These are phyloP conservation scores for Cottus gobio DNA, from an alignment of 2,113 vertebrate genomes.

Conservation along the genomic window DNA sequence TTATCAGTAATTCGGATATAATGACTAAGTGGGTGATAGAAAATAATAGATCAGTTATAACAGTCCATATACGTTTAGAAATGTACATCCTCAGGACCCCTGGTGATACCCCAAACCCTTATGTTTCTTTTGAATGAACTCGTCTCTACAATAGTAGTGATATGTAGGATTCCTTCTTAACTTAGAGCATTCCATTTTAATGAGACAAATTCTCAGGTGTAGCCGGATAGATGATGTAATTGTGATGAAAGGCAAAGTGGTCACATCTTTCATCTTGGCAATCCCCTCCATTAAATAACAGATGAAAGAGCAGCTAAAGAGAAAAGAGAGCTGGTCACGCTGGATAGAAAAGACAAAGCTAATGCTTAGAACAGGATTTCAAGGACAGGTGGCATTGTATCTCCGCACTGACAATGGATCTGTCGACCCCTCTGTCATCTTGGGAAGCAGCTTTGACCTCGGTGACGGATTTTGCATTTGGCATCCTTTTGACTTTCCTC, in stretches of 20 bases:
- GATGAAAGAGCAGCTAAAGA: conserved; percentile 75
- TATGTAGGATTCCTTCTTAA: conserved; percentile 8
- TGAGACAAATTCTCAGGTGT: conserved; percentile 59
- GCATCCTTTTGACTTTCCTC: conserved; percentile 77
- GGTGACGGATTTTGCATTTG: conserved; percentile 69
- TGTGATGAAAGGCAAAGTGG: conserved; percentile 68
- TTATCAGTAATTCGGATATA: too few relatives aligned
- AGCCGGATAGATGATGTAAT: conserved; percentile 69
- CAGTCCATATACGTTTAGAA: too few relatives aligned
- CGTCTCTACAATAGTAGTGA: neutral
- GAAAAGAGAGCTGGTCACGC: conserved; percentile 64
- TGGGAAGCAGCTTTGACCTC: conserved; percentile 70
- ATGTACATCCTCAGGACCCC: too few relatives aligned
- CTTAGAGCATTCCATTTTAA: conserved; percentile 42
- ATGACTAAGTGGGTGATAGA: too few relatives aligned
- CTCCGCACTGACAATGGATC: conserved; percentile 51
- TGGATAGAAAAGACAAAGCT: conserved; percentile 70
- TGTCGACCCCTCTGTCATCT: conserved; percentile 73
- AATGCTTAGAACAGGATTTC: conserved; percentile 75
- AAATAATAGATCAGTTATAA: too few relatives aligned
- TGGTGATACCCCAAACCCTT: too few relatives aligned
- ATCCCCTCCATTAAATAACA: conserved; percentile 71
- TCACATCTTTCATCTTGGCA: conserved; percentile 75
- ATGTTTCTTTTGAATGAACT: conserved; percentile 34
- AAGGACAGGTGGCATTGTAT: conserved; percentile 69